Conservation (phyloP, 2,113 vertebrate species). For the Chitala chitala region DNA sequence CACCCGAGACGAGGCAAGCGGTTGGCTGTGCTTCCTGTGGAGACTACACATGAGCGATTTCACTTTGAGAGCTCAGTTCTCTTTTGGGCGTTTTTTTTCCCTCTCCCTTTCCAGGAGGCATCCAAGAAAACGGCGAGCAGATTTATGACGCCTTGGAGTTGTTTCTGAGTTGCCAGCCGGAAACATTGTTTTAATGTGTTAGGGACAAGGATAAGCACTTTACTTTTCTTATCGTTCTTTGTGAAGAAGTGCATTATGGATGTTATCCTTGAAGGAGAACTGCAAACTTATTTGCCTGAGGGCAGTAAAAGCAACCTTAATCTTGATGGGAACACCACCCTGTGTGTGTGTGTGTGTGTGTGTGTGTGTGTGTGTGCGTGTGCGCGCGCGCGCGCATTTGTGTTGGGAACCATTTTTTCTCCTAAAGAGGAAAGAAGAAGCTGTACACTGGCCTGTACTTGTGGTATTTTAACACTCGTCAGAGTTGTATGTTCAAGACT, state of each 20-base stretch:
- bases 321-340: slow-evolving; percentile 6
- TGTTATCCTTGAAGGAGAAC: slow-evolving; percentile 48
- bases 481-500: too few species aligned
- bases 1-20: slow-evolving; percentile 44
- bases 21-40: slow-evolving; percentile 42
- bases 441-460: too few species aligned
- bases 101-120: slow-evolving; percentile 52
- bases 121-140: slow-evolving; percentile 44
- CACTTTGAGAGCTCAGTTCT: too few species aligned
- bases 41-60: too few species aligned
- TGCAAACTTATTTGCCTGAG: slow-evolving; percentile 34
- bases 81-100: slow-evolving; percentile 60
- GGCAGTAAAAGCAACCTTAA: slow-evolving; percentile 29
- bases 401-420: background rate
- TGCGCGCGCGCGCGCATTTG: background rate
- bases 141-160: slow-evolving; percentile 41
- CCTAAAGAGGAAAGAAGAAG: background rate
- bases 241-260: slow-evolving; percentile 38
- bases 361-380: slow-evolving; percentile 9
- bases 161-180: slow-evolving; percentile 44
- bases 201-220: slow-evolving; percentile 46
- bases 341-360: background rate
- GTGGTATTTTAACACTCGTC: too few species aligned
- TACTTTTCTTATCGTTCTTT: slow-evolving; percentile 52
- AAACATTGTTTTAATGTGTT: slow-evolving; percentile 46